Percentiles rank a stretch among this genome's conserved stretches.
Evolutionary conservation across 2,888 invertebrate genomes (phyloP).

Genomic region (Eulithis testata): DNA sequence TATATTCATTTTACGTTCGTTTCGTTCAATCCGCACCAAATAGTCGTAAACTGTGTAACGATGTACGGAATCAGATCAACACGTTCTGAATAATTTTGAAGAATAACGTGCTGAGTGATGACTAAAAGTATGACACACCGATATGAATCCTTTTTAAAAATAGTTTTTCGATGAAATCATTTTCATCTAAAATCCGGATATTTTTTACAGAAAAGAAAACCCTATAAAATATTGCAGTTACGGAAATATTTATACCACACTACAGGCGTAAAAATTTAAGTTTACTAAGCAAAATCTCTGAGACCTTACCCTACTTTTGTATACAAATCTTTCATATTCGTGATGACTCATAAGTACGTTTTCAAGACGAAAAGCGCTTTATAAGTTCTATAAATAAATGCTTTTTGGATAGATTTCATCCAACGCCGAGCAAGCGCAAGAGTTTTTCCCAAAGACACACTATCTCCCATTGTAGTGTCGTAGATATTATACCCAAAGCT

Average conservation of each 20-base stretch:
- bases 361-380: too few relatives aligned
- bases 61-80: conserved; percentile 39
- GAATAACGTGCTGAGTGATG: conserved; percentile 18
- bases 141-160: conserved; percentile 31
- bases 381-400: too few relatives aligned
- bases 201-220: too few relatives aligned
- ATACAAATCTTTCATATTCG: too few relatives aligned
- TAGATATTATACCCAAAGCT: conserved; percentile 13
- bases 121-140: conserved; percentile 26
- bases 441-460: background rate
- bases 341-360: too few relatives aligned
- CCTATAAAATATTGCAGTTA: too few relatives aligned
- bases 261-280: too few relatives aligned
- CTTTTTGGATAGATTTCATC: too few relatives aligned
- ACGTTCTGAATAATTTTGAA: conserved; percentile 50
- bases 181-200: background rate
- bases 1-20: conserved; percentile 59
- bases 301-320: too few relatives aligned
- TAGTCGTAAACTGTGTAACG: conserved; percentile 56
- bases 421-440: background rate
- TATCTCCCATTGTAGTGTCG: conserved; percentile 6
- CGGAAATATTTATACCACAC: too few relatives aligned
- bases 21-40: conserved; percentile 46
- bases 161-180: background rate
- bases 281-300: too few relatives aligned